A percentile compares a stretch with the other conserved stretches of the same genome.
Conservation (phyloP, 1,140 invertebrate species). For the Pseudomyrmex dendroicus region DNA sequence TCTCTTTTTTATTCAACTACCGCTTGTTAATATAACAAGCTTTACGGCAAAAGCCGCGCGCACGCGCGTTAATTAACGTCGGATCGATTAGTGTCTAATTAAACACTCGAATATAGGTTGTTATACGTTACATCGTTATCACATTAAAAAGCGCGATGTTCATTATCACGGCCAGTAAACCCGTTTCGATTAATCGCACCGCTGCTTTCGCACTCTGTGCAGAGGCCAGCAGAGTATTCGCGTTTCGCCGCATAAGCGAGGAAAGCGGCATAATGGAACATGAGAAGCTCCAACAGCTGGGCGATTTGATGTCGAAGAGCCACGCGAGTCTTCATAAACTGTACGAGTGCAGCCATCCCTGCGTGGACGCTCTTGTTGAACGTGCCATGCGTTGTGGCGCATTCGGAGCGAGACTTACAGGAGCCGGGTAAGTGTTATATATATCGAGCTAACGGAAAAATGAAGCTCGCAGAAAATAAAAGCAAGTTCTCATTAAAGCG, state of each 20-base stretch:
- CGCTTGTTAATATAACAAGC: neutral
- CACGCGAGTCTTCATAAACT: conserved; percentile 93
- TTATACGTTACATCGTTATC: conserved; percentile 17
- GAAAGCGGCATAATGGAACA: conserved; percentile 69
- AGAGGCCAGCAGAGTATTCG: conserved; percentile 86
- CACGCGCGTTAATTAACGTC: neutral
- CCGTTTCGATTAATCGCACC: conserved; percentile 36
- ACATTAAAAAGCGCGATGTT: conserved; percentile 7
- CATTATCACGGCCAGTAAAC: conserved; percentile 30
- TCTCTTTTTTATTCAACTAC: neutral
- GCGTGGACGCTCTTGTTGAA: conserved; percentile 94
- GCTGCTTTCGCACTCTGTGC: conserved; percentile 33
- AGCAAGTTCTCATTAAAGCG: no score
- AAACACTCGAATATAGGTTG: conserved; percentile 5
- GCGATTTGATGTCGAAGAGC: conserved; percentile 94
- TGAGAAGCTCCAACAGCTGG: conserved; percentile 88
- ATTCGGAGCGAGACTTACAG: conserved; percentile 95
- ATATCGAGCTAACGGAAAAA: no score
- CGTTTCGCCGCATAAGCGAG: conserved; percentile 83
- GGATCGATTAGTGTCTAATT: conserved; percentile 9
- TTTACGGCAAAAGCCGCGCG: neutral
- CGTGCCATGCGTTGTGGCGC: conserved; percentile 90
- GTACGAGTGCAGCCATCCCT: conserved; percentile 97
- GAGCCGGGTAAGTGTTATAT: conserved; percentile 90
- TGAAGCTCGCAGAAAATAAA: no score